Evolutionary conservation across 2,888 invertebrate species (phyloP), one percentile per base, ranked within the genome.

Genomic region (Dexiosoma caninum): DNA sequence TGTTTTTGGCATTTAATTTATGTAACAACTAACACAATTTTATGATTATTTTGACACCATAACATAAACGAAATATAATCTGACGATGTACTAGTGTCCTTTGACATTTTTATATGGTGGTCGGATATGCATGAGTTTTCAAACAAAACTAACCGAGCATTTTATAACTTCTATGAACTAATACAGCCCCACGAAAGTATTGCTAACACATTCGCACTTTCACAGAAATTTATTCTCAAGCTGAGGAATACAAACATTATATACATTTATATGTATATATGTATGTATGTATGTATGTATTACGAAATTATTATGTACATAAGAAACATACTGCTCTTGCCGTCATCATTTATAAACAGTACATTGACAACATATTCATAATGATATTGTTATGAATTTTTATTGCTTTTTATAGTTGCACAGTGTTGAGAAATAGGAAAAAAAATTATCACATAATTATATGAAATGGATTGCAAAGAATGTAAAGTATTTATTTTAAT

Each of bases 341-440:
- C 37, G 40, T 55, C 53, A 55, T 70, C 76, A 55, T 72, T 72
- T 69, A 67, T 62, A 76, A 60, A 71, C 80, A 57, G 51, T 37
- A 62, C 71, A 62, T 77, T 81, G 67, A 72, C 72, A 77, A 72
- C 67, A 62, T 76, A 67, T 80, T 80, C 75, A 80, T 81, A 77
- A 81, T 69, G 67, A 81, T 77, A 81, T 81, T 81, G 81, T 77
- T 81, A 81, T 81, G 76, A 81, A 81, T 81, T 81, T 81, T 81
- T 77, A 77, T 81, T 81, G 62, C 77, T 72, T 57, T 76, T 77
- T 81, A 46, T 74, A 6, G 9, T 53, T 9, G 51, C 51, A 51
- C 51, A 30, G 51, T 51, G 51, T 8, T 14, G 4, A 10, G 10
- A 19, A 40, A 40, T 40, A 4, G n/a, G 5, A 1, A 40, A 40